A percentile compares a stretch with the other conserved stretches of the same genome.
Conservation (phyloP, 2,113 vertebrate species). For the Passer montanus region DNA sequence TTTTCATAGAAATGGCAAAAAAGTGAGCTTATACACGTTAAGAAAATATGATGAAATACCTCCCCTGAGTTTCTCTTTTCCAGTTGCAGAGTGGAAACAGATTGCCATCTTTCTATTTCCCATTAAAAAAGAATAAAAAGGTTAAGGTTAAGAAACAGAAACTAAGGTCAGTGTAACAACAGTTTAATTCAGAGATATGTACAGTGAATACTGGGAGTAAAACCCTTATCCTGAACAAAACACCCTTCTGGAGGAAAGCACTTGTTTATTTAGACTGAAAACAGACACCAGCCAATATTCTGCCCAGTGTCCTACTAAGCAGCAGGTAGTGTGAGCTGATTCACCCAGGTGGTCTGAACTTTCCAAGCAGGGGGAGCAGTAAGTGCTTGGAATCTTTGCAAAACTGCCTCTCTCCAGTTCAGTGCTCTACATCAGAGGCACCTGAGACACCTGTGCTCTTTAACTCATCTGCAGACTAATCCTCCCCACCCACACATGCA, state of each 20-base stretch:
- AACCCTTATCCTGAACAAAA: neutral
- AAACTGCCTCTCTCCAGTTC: neutral
- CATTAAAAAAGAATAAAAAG: neutral
- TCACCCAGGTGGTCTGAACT: neutral
- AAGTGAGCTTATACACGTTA: neutral
- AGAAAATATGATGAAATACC: neutral
- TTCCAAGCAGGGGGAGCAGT: neutral
- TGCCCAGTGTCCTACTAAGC: neutral
- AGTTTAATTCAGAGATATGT: neutral
- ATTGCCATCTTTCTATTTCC: neutral
- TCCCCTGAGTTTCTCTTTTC: neutral
- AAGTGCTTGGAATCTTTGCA: neutral
- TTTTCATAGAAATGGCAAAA: neutral
- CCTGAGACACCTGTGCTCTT: neutral
- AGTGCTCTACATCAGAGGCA: neutral
- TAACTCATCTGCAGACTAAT: neutral
- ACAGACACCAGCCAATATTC: neutral
- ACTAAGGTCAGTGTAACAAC: neutral
- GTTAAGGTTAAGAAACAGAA: neutral
- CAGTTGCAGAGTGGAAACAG: neutral
- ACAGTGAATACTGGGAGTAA: neutral
- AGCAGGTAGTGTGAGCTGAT: neutral
- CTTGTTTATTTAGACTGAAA: neutral
- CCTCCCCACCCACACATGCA: neutral
- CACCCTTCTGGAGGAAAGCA: neutral